phyloP scores from a whole-genome alignment of 1,140 invertebrate species.

The Nylanderia fulva region DNA sequence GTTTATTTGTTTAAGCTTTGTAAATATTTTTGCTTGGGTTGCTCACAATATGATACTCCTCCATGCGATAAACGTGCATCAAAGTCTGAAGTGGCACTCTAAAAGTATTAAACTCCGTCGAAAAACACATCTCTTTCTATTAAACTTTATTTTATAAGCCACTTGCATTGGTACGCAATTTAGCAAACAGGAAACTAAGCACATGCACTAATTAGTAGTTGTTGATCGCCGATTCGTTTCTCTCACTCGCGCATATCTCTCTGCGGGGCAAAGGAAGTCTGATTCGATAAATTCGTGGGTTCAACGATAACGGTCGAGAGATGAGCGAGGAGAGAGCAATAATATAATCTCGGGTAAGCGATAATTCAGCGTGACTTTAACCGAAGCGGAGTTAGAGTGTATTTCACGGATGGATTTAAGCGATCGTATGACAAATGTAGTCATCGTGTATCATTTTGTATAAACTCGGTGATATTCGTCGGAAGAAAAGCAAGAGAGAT shows the following conservation, averaged over 20 bases:
- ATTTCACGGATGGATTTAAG: constrained; percentile 69
- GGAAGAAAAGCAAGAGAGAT: neutral
- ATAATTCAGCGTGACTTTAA: constrained; percentile 74
- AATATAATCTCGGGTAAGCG: constrained; percentile 67
- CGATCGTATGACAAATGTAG: constrained; percentile 75
- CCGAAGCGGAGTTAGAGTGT: constrained; percentile 39
- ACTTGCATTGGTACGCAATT: neutral
- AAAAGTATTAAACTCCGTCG: neutral
- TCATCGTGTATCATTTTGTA: constrained; percentile 74
- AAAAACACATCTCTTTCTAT: neutral
- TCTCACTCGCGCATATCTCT: neutral
- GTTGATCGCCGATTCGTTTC: constrained; percentile 14
- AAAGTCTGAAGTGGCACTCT: no score
- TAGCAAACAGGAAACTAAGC: neutral
- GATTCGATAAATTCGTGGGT: constrained; percentile 63
- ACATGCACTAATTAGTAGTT: constrained; percentile 17
- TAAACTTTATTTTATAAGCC: constrained; percentile 4
- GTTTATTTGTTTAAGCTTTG: no score
- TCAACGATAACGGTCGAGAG: constrained; percentile 49
- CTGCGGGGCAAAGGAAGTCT: constrained; percentile 13
- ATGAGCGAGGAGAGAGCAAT: constrained; percentile 26
- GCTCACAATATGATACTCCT: no score
- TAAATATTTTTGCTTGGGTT: no score
- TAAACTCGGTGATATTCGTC: constrained; percentile 63
- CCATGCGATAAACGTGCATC: no score